phyloP scores from a whole-genome alignment of 1,140 invertebrate species.

The Drosophila oshimai region DNA sequence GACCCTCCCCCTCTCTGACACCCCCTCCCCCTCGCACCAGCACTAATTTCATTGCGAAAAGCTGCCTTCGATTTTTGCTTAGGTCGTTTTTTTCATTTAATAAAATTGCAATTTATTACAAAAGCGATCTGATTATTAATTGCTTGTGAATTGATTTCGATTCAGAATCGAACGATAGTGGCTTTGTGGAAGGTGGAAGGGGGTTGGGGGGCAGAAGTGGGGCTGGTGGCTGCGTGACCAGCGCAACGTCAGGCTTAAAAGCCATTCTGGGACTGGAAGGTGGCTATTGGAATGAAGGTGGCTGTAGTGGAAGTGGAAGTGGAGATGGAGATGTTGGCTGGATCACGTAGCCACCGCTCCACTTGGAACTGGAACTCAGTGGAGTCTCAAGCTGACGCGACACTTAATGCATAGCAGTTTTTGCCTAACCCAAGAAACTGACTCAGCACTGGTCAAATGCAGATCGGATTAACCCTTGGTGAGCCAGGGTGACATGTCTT shows the following conservation, averaged over 20 bases:
- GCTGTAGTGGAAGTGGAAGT: conserved; percentile 9
- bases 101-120: conserved; percentile 78
- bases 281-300: conserved; percentile 10
- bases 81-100: conserved; percentile 40
- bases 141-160: conserved; percentile 71
- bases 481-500: neutral
- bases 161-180: conserved; percentile 21
- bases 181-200: neutral
- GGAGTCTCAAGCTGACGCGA: conserved; percentile 20
- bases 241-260: conserved; percentile 49
- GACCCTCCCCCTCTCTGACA: neutral
- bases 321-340: conserved; percentile 15
- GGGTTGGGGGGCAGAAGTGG: neutral
- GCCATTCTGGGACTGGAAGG: conserved; percentile 23
- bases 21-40: neutral
- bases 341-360: conserved; percentile 52
- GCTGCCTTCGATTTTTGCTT: conserved; percentile 51
- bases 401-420: conserved; percentile 13
- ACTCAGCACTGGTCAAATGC: conserved; percentile 21
- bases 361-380: conserved; percentile 18
- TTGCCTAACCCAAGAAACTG: conserved; percentile 17
- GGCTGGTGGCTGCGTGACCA: conserved; percentile 55
- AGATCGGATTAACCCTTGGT: neutral
- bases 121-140: conserved; percentile 77
- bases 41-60: conserved; percentile 53